phyloP scores from a whole-genome alignment of 1,140 invertebrate genomes.

The Drosophila repletoides region DNA sequence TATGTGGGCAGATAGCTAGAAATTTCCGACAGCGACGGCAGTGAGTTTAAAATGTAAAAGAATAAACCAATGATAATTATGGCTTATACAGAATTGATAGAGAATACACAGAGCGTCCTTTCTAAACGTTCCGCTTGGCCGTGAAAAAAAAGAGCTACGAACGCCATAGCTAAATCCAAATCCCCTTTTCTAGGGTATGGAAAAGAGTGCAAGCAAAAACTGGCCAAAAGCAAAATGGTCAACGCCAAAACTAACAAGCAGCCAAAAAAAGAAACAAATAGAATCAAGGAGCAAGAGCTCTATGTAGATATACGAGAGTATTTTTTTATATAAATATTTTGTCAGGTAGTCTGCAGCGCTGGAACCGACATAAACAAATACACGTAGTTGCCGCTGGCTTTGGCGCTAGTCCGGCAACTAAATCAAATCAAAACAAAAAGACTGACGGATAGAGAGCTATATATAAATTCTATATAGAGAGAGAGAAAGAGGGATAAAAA shows the following conservation, averaged over 20 bases:
- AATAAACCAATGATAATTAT: too few species aligned
- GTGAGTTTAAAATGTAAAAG: too few species aligned
- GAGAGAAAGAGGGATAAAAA: background rate
- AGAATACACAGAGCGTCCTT: too few species aligned
- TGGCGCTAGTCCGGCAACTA: conserved; percentile 36
- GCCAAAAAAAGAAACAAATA: conserved; percentile 8
- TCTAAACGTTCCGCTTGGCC: too few species aligned
- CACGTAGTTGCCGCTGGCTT: conserved; percentile 14
- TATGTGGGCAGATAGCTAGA: too few species aligned
- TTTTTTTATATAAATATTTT: conserved; percentile 79
- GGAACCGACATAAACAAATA: conserved; percentile 22
- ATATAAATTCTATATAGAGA: too few species aligned
- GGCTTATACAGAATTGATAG: too few species aligned
- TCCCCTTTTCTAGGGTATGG: background rate
- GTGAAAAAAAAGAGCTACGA: too few species aligned
- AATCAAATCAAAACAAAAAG: conserved; percentile 75
- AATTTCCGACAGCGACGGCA: too few species aligned
- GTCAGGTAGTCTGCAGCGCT: conserved; percentile 40
- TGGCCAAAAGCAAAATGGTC: conserved; percentile 23
- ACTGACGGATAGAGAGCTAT: conserved; percentile 8
- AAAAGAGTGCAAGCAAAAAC: too few species aligned
- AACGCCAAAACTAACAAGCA: conserved; percentile 23
- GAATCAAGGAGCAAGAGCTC: conserved; percentile 8
- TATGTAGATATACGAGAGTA: too few species aligned
- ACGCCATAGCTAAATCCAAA: background rate